Conservation (phyloP, 2,888 invertebrate species). For the Trypoxylon attenuatum region DNA sequence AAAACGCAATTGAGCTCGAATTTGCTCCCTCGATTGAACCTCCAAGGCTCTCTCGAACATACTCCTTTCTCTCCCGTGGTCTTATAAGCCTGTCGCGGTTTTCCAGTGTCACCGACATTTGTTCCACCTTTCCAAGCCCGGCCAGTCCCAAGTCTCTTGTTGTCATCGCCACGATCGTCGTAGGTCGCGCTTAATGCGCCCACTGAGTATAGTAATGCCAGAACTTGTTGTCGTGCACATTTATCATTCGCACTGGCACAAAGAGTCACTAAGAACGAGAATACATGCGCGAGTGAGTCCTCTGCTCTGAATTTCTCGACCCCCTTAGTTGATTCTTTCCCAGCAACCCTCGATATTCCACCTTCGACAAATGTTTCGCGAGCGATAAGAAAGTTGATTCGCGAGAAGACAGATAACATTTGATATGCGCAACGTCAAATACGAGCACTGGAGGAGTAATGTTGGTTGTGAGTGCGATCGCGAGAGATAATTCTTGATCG, state of each 20-base stretch:
- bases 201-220: too few relatives aligned
- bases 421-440: constrained; percentile 59
- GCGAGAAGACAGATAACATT: too few relatives aligned
- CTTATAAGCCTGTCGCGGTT: constrained; percentile 22
- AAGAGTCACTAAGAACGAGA: too few relatives aligned
- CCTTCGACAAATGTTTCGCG: too few relatives aligned
- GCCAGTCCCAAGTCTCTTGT: background rate
- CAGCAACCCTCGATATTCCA: too few relatives aligned
- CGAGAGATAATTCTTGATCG: constrained; percentile 60
- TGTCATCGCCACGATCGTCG: background rate
- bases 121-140: constrained; percentile 20
- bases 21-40: constrained; percentile 47
- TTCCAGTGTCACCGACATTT: constrained; percentile 27
- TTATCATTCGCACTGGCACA: too few relatives aligned
- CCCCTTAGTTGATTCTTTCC: too few relatives aligned
- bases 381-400: too few relatives aligned
- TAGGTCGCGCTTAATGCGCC: background rate
- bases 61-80: constrained; percentile 40
- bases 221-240: too few relatives aligned
- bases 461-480: constrained; percentile 70
- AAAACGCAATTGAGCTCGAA: constrained; percentile 40
- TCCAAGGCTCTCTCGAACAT: constrained; percentile 30
- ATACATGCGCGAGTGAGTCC: too few relatives aligned
- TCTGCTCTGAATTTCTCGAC: too few relatives aligned
- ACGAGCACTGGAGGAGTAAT: constrained; percentile 71